Evolutionary conservation across 2,113 vertebrate genomes (phyloP), one percentile per base, ranked within the genome.

Genomic region (Pontoporia blainvillei): DNA sequence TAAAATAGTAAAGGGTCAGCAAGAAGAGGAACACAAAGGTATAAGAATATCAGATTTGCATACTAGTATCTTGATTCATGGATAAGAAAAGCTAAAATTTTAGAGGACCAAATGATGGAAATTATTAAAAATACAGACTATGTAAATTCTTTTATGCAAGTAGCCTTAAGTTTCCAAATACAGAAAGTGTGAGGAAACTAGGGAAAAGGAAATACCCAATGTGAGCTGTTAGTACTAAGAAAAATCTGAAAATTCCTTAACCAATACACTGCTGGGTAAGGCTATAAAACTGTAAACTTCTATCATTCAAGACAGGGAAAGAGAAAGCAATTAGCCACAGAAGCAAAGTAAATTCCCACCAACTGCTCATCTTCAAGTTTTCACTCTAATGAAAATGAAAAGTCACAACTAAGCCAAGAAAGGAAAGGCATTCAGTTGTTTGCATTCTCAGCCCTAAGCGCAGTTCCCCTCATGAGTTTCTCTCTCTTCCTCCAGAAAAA

Each of bases 351-450:
- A 94, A 94, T 86, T 96, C 23, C 54, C 18, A 86, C 34, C 27
- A 93, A 86, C 23, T 62, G 31, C 57, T 94, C 18, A 49, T 36
- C 15, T 86, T 94, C 84, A 85, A 78, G 86, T 93, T 94, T 95
- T 94, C 78, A 82, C 73, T 89, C 29, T 39, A 86, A 86, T 69
- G 67, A 90, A 94, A 95, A 93, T 15, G 6, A 95, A 81, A 84
- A 78, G 66, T 20, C n/a, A 90, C 12, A 71, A 39, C 54, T 76
- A 76, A 72, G n/a, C 66, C 88, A 90, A 96, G 46, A 79, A 78
- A 94, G 29, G 13, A 89, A 81, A 61, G 34, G 9, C 3, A 13
- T 83, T 85, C 14, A 46, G 64, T 21, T 20, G 20, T 82, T 83
- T 66, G 23, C 21, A 82, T 67, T 71, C 75, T 94, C 14, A 94